A percentile compares a stretch with the other conserved stretches of the same genome.
phyloP scores from a whole-genome alignment of 2,113 vertebrate genomes.

The Neodontobutis hainanensis region DNA sequence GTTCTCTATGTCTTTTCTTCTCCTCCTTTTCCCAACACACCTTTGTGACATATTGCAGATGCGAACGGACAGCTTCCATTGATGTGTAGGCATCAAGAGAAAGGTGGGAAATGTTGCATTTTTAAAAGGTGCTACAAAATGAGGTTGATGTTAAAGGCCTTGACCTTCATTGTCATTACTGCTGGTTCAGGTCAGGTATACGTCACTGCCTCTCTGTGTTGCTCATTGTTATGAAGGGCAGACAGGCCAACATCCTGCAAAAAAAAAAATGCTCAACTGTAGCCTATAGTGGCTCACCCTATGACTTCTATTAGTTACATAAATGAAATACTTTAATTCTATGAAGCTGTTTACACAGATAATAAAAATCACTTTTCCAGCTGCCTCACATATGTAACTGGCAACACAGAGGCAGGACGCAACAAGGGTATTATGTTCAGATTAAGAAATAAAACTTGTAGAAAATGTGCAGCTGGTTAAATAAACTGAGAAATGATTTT shows the following conservation, averaged over 20 bases:
- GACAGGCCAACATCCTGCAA: conserved; percentile 6
- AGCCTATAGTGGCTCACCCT: too few species aligned
- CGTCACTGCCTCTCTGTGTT: conserved; percentile 67
- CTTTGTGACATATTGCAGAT: conserved; percentile 34
- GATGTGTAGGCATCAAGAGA: conserved; percentile 11
- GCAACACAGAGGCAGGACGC: too few species aligned
- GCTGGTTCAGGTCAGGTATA: neutral
- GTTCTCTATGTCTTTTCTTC: conserved; percentile 42
- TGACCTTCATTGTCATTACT: conserved; percentile 34
- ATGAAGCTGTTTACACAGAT: too few species aligned
- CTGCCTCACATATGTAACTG: too few species aligned
- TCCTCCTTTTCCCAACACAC: conserved; percentile 21
- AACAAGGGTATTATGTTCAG: too few species aligned
- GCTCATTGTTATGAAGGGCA: conserved; percentile 56
- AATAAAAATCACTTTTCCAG: too few species aligned
- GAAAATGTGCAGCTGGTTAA: too few species aligned
- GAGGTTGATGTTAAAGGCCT: conserved; percentile 7
- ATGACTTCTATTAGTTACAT: too few species aligned
- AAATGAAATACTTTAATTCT: too few species aligned
- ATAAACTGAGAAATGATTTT: too few species aligned
- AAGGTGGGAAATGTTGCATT: conserved; percentile 8
- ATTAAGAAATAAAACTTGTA: too few species aligned
- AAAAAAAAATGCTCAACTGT: too few species aligned
- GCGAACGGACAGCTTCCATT: conserved; percentile 26
- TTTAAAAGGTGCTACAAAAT: conserved; percentile 30